A percentile compares a stretch with the other conserved stretches of the same genome.
These are phyloP conservation scores for Ceratina australensis DNA, from an alignment of 1,140 invertebrate genomes.

Conservation along the genomic window DNA sequence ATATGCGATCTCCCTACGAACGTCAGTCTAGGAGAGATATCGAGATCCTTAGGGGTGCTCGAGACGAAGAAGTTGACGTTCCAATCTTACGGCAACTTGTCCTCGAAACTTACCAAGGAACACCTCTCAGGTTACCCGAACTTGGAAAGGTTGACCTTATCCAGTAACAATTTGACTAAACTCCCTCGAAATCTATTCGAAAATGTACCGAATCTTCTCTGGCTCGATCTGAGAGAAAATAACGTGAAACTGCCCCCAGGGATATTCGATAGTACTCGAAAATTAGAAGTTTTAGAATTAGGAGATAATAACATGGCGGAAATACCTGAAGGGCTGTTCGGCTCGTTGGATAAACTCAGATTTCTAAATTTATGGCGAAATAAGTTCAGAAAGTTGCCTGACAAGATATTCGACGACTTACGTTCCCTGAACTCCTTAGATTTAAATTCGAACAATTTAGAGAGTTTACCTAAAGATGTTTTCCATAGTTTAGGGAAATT, in stretches of 20 bases:
- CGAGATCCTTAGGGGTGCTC: conserved; percentile 52
- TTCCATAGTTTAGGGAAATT: conserved; percentile 82
- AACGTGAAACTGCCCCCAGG: conserved; percentile 73
- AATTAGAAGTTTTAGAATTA: conserved; percentile 82
- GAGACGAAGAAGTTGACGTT: conserved; percentile 77
- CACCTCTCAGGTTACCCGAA: conserved; percentile 80
- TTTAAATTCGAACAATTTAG: conserved; percentile 82
- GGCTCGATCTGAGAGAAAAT: conserved; percentile 82
- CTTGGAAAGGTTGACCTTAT: conserved; percentile 77
- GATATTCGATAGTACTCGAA: conserved; percentile 72
- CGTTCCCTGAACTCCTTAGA: conserved; percentile 82
- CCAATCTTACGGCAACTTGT: conserved; percentile 77
- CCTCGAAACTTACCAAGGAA: conserved; percentile 75
- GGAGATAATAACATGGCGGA: conserved; percentile 81
- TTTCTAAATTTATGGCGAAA: conserved; percentile 84
- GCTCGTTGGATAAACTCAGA: conserved; percentile 80
- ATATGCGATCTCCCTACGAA: conserved; percentile 66
- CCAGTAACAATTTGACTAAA: conserved; percentile 78
- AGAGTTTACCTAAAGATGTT: conserved; percentile 79
- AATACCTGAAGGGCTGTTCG: conserved; percentile 81
- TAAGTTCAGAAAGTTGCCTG: conserved; percentile 80
- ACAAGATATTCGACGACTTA: conserved; percentile 81
- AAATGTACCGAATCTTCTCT: conserved; percentile 81
- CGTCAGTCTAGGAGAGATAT: conserved; percentile 62
- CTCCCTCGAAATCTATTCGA: conserved; percentile 82